These are phyloP conservation scores for Tricholaema leucomelas DNA, from an alignment of 2,113 vertebrate genomes.

Conservation along the genomic window DNA sequence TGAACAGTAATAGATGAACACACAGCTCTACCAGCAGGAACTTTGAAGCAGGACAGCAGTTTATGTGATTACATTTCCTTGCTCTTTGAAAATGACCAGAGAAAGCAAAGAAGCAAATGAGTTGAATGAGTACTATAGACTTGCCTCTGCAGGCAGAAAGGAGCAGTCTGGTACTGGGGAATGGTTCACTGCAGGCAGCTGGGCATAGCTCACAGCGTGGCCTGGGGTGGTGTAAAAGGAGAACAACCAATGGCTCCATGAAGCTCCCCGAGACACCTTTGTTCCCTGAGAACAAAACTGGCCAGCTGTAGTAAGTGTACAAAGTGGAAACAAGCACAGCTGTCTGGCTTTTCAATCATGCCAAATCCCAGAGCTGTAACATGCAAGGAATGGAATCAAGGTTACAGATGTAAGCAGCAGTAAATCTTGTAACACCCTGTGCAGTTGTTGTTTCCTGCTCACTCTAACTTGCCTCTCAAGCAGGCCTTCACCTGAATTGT, in stretches of 20 bases:
- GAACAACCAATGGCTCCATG: neutral
- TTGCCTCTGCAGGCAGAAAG: neutral
- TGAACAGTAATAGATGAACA: neutral
- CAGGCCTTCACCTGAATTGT: neutral
- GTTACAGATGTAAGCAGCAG: constrained; percentile 19
- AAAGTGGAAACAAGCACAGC: constrained; percentile 39
- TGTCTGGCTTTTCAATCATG: constrained; percentile 46
- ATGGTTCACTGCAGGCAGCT: constrained; percentile 30
- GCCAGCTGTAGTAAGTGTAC: neutral
- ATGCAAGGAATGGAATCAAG: neutral
- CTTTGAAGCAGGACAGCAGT: neutral
- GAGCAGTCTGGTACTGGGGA: neutral
- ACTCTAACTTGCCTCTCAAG: neutral
- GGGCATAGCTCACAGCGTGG: constrained; percentile 45
- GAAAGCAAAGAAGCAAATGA: neutral
- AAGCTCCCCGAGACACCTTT: neutral
- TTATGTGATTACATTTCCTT: constrained; percentile 6
- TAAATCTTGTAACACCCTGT: constrained; percentile 19
- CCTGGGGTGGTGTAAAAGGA: neutral
- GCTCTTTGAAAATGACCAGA: neutral
- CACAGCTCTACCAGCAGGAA: constrained; percentile 2
- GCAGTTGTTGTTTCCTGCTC: constrained; percentile 43
- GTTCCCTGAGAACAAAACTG: neutral
- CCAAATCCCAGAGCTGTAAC: constrained; percentile 29
- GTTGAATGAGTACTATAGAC: neutral